A percentile compares a stretch with the other conserved stretches of the same genome.
These are phyloP conservation scores for Acanthococcus lagerstroemiae DNA, from an alignment of 2,888 invertebrate genomes.

Conservation along the genomic window DNA sequence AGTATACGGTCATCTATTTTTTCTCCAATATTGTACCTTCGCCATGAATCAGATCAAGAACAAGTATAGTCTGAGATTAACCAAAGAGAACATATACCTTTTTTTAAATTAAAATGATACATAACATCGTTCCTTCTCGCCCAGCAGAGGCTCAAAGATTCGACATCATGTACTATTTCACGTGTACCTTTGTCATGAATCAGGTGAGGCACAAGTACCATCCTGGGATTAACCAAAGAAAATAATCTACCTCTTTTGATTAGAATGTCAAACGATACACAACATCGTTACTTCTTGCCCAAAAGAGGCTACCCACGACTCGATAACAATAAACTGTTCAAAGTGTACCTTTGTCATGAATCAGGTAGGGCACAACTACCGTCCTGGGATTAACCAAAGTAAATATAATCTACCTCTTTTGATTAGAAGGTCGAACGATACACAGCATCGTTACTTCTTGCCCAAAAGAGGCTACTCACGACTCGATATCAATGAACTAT, in stretches of 20 bases:
- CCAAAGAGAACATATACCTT: background rate
- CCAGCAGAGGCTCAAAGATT: background rate
- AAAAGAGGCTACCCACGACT: background rate
- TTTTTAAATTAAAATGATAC: background rate
- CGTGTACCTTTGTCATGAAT: constrained; percentile 42
- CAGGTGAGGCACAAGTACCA: constrained; percentile 38
- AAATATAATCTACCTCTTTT: background rate
- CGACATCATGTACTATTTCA: background rate
- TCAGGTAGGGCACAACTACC: constrained; percentile 37
- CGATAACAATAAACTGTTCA: background rate
- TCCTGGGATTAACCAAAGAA: constrained; percentile 42
- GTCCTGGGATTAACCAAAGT: background rate
- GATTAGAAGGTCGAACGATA: background rate
- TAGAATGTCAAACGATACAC: constrained; percentile 40
- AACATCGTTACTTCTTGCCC: constrained; percentile 30
- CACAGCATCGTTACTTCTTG: background rate
- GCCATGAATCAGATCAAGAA: background rate
- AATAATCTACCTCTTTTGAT: constrained; percentile 43
- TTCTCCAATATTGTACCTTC: background rate
- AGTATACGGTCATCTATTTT: no score
- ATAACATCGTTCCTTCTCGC: background rate
- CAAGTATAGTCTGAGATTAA: background rate
- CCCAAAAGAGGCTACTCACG: background rate
- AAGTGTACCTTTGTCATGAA: constrained; percentile 42
- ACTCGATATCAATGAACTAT: background rate